Evolutionary conservation across 1,140 invertebrate species (phyloP).

Genomic region (Micrasema longulum): DNA sequence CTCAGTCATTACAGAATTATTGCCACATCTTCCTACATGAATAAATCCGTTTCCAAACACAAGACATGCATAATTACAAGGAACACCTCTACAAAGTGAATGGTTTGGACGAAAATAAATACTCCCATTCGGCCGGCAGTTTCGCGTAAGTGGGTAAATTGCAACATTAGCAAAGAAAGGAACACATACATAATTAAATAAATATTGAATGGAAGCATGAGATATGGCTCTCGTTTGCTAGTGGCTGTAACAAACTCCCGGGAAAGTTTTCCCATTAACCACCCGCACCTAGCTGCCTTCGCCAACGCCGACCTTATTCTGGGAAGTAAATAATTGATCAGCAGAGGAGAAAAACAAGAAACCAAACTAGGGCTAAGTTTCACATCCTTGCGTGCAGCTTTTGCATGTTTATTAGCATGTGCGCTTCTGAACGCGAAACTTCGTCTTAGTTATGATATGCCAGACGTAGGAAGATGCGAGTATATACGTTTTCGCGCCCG

Average conservation of each 20-base stretch:
- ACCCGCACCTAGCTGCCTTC: background rate
- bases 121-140: no score
- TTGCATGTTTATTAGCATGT: constrained; percentile 30
- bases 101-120: no score
- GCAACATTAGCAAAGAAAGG: background rate
- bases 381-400: constrained; percentile 29
- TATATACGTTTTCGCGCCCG: no score
- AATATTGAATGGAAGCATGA: constrained; percentile 13
- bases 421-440: constrained; percentile 10
- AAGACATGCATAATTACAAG: no score
- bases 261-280: constrained; percentile 28
- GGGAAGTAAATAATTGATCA: constrained; percentile 32
- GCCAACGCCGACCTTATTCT: background rate
- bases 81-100: no score
- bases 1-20: no score
- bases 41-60: no score
- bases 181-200: background rate
- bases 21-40: no score
- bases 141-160: background rate
- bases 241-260: background rate
- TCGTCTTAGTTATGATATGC: constrained; percentile 4
- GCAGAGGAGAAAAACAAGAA: constrained; percentile 13
- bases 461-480: no score
- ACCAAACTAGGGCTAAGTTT: background rate
- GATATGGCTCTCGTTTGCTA: constrained; percentile 3